Percentiles rank a stretch among this genome's conserved stretches.
phyloP scores from a whole-genome alignment of 2,888 invertebrate genomes.

The Drosophila quinaria region DNA sequence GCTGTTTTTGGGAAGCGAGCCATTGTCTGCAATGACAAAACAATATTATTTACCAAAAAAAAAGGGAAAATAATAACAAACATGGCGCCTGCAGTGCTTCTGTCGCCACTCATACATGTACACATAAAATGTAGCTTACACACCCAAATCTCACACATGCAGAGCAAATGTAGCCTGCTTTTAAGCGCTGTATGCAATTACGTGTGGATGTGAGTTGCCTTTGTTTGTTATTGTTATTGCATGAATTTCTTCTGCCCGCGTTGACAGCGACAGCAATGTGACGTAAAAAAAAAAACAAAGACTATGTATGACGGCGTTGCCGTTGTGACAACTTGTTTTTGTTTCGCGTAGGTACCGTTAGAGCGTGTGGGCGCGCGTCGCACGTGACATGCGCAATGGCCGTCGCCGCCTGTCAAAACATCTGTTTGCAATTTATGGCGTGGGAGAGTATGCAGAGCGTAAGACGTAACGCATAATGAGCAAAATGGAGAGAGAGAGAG shows the following conservation, averaged over 20 bases:
- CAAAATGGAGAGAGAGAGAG: conserved; percentile 16
- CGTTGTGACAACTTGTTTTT: conserved; percentile 71
- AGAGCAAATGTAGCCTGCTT: conserved; percentile 57
- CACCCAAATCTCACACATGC: conserved; percentile 3
- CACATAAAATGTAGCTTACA: conserved; percentile 45
- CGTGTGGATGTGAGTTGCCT: conserved; percentile 24
- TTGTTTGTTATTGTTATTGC: conserved; percentile 59
- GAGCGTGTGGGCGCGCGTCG: conserved; percentile 31
- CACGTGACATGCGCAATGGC: conserved; percentile 66
- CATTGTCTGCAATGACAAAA: conserved; percentile 57
- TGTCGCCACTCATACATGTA: conserved; percentile 11
- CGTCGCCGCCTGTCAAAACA: conserved; percentile 61
- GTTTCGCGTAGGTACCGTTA: conserved; percentile 66
- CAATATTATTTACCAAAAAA: conserved; percentile 43
- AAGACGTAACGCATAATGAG: conserved; percentile 13
- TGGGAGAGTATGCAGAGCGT: conserved; percentile 30
- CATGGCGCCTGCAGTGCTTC: conserved; percentile 43
- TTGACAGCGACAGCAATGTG: conserved; percentile 29
- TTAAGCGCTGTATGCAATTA: conserved; percentile 43
- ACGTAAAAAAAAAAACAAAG: conserved; percentile 34
- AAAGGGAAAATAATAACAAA: conserved; percentile 30
- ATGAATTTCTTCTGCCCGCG: conserved; percentile 33
- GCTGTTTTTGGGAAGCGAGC: conserved; percentile 15
- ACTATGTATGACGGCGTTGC: conserved; percentile 21
- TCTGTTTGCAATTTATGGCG: conserved; percentile 58